phyloP scores from a whole-genome alignment of 2,888 invertebrate genomes.

The Acleris literana region DNA sequence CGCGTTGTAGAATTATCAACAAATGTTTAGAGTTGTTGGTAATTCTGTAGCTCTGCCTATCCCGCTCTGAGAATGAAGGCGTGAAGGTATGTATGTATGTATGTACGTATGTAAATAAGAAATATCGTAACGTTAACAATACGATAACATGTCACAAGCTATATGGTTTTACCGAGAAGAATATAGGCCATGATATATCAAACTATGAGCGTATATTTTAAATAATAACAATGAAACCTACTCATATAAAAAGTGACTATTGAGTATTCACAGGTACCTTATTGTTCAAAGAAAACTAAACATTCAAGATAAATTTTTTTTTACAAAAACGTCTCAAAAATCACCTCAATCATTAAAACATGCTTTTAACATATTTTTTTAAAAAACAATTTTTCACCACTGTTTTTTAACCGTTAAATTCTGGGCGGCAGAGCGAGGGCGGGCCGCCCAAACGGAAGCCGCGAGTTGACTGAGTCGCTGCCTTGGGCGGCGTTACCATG shows the following conservation, averaged over 20 bases:
- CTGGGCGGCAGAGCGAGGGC: conserved; percentile 49
- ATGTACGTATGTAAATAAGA: too few relatives aligned
- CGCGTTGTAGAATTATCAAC: too few relatives aligned
- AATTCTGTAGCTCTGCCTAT: too few relatives aligned
- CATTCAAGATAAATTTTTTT: too few relatives aligned
- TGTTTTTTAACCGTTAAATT: conserved; percentile 20
- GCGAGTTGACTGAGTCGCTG: conserved; percentile 53
- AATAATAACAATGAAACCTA: background rate
- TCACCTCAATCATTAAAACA: background rate
- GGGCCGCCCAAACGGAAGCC: conserved; percentile 58
- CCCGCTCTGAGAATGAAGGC: too few relatives aligned
- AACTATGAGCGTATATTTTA: too few relatives aligned
- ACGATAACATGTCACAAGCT: too few relatives aligned
- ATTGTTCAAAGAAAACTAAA: background rate
- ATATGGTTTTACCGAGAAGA: too few relatives aligned
- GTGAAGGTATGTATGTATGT: too few relatives aligned
- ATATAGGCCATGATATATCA: too few relatives aligned
- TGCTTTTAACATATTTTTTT: background rate
- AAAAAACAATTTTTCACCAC: background rate
- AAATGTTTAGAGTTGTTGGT: too few relatives aligned
- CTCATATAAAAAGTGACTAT: background rate
- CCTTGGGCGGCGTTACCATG: conserved; percentile 38
- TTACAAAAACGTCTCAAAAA: background rate
- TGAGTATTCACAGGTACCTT: background rate
- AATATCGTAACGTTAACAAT: too few relatives aligned